A percentile compares a stretch with the other conserved stretches of the same genome.
Evolutionary conservation across 2,113 vertebrate genomes (phyloP).

Genomic region (Pteruthius melanotis): DNA sequence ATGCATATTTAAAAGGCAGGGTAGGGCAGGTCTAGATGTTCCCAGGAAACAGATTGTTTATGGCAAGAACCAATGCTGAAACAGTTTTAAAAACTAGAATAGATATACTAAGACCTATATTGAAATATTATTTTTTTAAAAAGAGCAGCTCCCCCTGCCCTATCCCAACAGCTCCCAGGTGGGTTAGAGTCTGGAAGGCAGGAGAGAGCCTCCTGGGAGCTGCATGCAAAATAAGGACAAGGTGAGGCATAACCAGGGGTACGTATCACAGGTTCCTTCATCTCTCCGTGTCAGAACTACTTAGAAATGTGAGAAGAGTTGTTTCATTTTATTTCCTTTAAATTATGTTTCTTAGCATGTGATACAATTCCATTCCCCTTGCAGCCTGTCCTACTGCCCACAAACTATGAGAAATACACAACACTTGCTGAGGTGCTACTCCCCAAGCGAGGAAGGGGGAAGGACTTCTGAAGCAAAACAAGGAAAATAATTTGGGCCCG

Average conservation of each 20-base stretch:
- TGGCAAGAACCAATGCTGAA: not conserved
- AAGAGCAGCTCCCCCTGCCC: not conserved
- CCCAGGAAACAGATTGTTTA: not conserved
- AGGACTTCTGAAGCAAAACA: constrained; percentile 7
- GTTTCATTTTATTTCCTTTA: not conserved
- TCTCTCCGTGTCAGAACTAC: not conserved
- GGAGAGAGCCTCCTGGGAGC: not conserved
- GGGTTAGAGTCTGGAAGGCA: not conserved
- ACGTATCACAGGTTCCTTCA: not conserved
- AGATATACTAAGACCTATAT: not conserved
- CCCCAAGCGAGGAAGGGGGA: not conserved
- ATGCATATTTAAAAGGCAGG: not conserved
- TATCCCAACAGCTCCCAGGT: not conserved
- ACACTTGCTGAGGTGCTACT: not conserved
- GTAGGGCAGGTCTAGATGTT: not conserved
- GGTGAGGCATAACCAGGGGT: not conserved
- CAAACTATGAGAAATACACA: not conserved
- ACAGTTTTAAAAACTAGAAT: not conserved
- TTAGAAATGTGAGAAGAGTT: not conserved
- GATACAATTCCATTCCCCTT: not conserved
- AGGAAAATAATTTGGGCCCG: constrained; percentile 10
- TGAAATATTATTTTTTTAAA: not conserved
- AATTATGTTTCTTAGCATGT: not conserved
- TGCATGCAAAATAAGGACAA: not conserved
- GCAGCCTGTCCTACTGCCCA: not conserved